phyloP scores from a whole-genome alignment of 2,888 invertebrate genomes.

The Morpho helenor region DNA sequence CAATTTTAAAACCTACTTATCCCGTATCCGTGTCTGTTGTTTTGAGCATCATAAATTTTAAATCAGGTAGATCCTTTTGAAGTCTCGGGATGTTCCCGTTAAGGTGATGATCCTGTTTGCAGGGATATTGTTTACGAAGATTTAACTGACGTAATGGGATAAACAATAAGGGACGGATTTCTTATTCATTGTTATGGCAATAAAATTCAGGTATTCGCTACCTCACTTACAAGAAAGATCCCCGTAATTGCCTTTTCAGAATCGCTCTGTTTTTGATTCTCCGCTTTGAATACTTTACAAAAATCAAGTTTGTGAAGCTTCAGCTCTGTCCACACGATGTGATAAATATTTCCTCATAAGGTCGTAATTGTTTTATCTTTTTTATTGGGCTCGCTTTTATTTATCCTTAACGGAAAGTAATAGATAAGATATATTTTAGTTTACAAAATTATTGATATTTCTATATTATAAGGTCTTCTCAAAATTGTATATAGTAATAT shows the following conservation, averaged over 20 bases:
- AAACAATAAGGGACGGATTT: constrained; percentile 55
- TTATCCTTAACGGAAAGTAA: too few relatives aligned
- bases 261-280: constrained; percentile 39
- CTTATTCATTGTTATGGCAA: constrained; percentile 49
- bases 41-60: constrained; percentile 29
- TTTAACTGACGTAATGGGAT: constrained; percentile 69
- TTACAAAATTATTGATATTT: neutral
- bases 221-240: constrained; percentile 63
- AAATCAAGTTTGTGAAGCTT: constrained; percentile 33
- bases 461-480: too few relatives aligned
- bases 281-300: constrained; percentile 39
- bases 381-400: too few relatives aligned
- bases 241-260: constrained; percentile 56
- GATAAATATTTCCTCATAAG: neutral
- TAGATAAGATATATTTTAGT: too few relatives aligned
- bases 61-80: constrained; percentile 56
- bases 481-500: too few relatives aligned
- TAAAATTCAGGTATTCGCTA: constrained; percentile 72
- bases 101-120: constrained; percentile 65
- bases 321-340: constrained; percentile 3
- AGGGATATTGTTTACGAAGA: constrained; percentile 42
- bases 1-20: constrained; percentile 25
- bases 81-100: constrained; percentile 54
- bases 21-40: constrained; percentile 20
- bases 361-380: too few relatives aligned